phyloP scores from a whole-genome alignment of 2,797 vertebrate species.

The Glyptemys insculpta region DNA sequence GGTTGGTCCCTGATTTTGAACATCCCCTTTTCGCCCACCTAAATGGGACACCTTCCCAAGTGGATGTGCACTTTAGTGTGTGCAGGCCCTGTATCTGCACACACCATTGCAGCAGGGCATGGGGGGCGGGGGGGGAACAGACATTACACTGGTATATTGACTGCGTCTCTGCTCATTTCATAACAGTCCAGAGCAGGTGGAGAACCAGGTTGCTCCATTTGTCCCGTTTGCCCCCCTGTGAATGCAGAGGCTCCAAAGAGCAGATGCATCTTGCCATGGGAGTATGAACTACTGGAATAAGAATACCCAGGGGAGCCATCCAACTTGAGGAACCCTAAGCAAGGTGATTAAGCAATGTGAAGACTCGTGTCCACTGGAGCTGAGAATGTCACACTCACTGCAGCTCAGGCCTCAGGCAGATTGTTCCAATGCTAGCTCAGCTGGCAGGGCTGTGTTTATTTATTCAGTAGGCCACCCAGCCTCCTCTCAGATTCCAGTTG shows the following conservation, averaged over 20 bases:
- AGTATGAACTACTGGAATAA: neutral
- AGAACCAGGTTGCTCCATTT: neutral
- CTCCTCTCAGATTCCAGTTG: neutral
- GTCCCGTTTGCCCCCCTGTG: neutral
- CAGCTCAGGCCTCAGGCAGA: neutral
- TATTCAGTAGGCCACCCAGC: neutral
- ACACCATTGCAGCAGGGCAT: neutral
- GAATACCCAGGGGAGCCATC: neutral
- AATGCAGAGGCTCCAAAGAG: neutral
- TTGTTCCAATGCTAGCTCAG: neutral
- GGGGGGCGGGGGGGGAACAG: no score
- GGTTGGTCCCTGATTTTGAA: neutral
- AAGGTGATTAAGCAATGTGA: neutral
- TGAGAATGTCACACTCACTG: neutral
- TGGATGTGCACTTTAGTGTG: neutral
- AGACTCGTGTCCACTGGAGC: neutral
- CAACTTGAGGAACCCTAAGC: neutral
- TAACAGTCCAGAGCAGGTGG: neutral
- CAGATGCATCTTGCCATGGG: neutral
- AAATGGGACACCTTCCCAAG: rapidly evolving
- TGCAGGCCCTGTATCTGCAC: neutral
- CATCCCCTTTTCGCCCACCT: neutral
- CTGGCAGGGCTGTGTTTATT: neutral
- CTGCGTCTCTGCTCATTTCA: neutral
- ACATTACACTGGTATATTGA: neutral